Evolutionary conservation across 2,113 vertebrate genomes (phyloP).

Genomic region (Pluvianellus socialis): DNA sequence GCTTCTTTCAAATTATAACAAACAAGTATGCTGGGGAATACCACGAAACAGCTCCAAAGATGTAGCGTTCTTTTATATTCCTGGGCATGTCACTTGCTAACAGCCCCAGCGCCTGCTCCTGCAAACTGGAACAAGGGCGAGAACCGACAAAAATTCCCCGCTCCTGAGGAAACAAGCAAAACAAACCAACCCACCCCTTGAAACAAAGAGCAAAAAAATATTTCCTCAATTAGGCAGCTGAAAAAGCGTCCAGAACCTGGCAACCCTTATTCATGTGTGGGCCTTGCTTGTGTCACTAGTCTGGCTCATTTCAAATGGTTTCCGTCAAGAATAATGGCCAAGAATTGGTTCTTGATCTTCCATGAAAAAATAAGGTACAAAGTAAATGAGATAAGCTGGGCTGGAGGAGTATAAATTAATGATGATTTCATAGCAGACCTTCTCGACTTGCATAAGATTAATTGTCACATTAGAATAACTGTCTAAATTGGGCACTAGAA

Average conservation of each 20-base stretch:
- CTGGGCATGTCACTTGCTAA: constrained; percentile 45
- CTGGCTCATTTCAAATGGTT: not conserved
- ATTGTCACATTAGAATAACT: not conserved
- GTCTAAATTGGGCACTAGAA: not conserved
- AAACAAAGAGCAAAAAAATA: constrained; percentile 17
- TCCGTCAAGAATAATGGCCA: not conserved
- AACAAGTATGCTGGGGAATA: constrained; percentile 60
- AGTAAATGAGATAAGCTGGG: not conserved
- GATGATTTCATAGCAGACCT: not conserved
- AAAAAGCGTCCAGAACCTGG: not conserved
- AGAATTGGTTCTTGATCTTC: constrained; percentile 15
- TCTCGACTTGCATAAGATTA: not conserved
- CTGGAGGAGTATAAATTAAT: not conserved
- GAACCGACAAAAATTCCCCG: not conserved
- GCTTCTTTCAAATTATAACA: constrained; percentile 60
- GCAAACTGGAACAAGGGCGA: not conserved
- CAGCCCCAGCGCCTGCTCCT: constrained; percentile 23
- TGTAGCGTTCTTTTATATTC: constrained; percentile 47
- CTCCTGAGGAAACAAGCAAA: constrained; percentile 21
- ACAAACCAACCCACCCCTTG: not conserved
- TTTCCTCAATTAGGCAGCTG: constrained; percentile 22
- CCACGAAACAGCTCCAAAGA: constrained; percentile 55
- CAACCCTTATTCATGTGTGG: not conserved
- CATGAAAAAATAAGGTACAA: not conserved
- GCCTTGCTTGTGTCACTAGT: not conserved